A percentile compares a stretch with the other conserved stretches of the same genome.
These are phyloP conservation scores for Xylota sylvarum DNA, from an alignment of 2,888 invertebrate genomes.

Conservation along the genomic window DNA sequence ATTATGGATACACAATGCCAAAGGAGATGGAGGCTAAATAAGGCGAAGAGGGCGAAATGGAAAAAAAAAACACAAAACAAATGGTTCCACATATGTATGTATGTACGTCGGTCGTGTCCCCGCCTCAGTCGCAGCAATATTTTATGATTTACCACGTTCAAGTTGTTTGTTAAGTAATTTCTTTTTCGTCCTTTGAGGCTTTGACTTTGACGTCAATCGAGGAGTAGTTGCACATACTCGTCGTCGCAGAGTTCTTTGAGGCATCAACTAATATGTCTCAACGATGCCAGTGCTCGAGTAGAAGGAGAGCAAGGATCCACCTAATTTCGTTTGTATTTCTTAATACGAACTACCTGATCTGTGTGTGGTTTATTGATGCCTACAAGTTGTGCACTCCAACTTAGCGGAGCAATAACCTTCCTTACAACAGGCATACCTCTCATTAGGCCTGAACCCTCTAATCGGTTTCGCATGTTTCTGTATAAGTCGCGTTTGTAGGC, in stretches of 20 bases:
- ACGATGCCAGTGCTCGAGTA: background rate
- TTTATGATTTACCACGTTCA: conserved; percentile 38
- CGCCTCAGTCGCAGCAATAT: conserved; percentile 2
- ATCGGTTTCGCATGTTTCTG: conserved; percentile 41
- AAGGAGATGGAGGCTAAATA: background rate
- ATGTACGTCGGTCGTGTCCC: background rate
- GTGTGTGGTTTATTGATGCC: conserved; percentile 26
- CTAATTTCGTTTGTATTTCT: conserved; percentile 44
- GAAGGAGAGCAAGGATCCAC: conserved; percentile 3
- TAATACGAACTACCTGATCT: background rate
- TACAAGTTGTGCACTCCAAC: conserved; percentile 35
- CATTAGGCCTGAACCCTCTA: conserved; percentile 36
- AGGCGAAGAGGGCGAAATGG: background rate
- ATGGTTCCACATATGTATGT: conserved; percentile 70
- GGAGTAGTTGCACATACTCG: conserved; percentile 4
- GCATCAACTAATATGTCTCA: conserved; percentile 43
- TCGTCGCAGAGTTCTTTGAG: conserved; percentile 36
- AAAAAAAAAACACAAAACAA: conserved; percentile 41
- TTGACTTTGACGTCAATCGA: conserved; percentile 27
- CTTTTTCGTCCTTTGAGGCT: conserved; percentile 43
- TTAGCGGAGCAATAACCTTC: conserved; percentile 52
- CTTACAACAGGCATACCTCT: conserved; percentile 1
- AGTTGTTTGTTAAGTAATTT: conserved; percentile 31
- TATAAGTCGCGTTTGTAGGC: conserved; percentile 15
- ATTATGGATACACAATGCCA: conserved; percentile 70